Evolutionary conservation across 2,888 invertebrate species (phyloP), one percentile per base, ranked within the genome.

Genomic region (Invenusta paracnida): DNA sequence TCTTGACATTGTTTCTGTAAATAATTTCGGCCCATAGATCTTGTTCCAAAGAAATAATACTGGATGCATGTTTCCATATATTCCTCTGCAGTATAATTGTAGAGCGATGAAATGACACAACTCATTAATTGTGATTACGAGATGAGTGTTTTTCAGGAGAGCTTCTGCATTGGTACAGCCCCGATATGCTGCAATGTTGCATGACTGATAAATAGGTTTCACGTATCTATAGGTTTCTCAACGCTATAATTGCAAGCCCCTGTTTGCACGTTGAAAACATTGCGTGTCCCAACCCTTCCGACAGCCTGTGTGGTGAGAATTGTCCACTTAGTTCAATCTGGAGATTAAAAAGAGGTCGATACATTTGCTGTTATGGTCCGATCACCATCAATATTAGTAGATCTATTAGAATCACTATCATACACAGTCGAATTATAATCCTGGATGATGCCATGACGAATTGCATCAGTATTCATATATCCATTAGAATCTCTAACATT

Each of bases 41-140:
- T 73, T 73, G 73, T 73, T 73, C 73, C 73, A 73, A 2, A 73
- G 23, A 73, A 73, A 73, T 73, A 23, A 73, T 25, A 73, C 73
- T 73, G 73, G 17, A 73, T 73, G 48, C 48, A 17, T 48, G 5
- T 48, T 48, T 48, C 48, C 48, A 48, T 48, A 48, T 48, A 48
- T 48, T 48, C 48, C 48, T 48, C 48, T 48, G 48, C 48, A 48
- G 48, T 48, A 48, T n/a, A n/a, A n/a, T 48, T 48, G 48, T 48
- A 48, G 17, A 48, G 48, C 48, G 5, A 48, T 48, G 48, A 48
- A 48, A 48, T 17, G 48, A 48, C 48, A 48, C 17, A 48, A 48
- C 48, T 48, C 48, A 48, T 48, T 17, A 48, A 48, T 48, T 17
- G 48, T 48, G 48, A 48, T 5, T 48, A 11, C 48, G 48, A 48